phyloP scores from a whole-genome alignment of 1,140 invertebrate genomes.

The Chymomyza costata region DNA sequence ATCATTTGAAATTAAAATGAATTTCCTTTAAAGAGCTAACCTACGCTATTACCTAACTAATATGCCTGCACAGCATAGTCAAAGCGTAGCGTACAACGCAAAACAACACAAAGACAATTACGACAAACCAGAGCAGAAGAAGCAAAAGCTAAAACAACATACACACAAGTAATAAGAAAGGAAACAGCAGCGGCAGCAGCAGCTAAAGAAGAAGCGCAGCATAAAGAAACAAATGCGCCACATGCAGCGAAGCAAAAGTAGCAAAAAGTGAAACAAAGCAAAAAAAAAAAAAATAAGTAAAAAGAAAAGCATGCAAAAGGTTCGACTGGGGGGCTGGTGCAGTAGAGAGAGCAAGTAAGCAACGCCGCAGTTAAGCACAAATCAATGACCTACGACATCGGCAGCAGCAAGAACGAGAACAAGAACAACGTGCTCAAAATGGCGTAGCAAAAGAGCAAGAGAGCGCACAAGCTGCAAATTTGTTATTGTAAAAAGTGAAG shows the following conservation, averaged over 20 bases:
- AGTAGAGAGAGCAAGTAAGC: conserved; percentile 9
- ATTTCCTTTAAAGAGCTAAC: too few species aligned
- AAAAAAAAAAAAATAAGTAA: conserved; percentile 39
- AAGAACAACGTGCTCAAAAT: conserved; percentile 7
- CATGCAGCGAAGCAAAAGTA: conserved; percentile 55
- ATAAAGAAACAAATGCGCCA: conserved; percentile 52
- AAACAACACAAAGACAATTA: too few species aligned
- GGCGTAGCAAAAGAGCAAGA: conserved; percentile 8
- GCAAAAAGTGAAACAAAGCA: conserved; percentile 30
- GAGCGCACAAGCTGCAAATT: too few species aligned
- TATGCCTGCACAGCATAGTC: too few species aligned
- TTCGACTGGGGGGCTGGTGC: not conserved
- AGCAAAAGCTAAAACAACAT: conserved; percentile 13
- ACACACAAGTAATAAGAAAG: conserved; percentile 34
- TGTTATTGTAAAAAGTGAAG: too few species aligned
- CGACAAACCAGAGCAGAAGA: conserved; percentile 14
- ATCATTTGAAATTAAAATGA: too few species aligned
- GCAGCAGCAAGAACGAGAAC: conserved; percentile 31
- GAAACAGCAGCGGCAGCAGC: conserved; percentile 17
- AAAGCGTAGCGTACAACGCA: too few species aligned
- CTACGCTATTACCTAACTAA: too few species aligned
- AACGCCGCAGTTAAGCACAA: conserved; percentile 58
- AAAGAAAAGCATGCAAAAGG: conserved; percentile 31
- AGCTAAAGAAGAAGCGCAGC: conserved; percentile 15
- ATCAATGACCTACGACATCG: conserved; percentile 73